Conservation (phyloP, 2,113 vertebrate species). For the Oryzias javanicus region DNA sequence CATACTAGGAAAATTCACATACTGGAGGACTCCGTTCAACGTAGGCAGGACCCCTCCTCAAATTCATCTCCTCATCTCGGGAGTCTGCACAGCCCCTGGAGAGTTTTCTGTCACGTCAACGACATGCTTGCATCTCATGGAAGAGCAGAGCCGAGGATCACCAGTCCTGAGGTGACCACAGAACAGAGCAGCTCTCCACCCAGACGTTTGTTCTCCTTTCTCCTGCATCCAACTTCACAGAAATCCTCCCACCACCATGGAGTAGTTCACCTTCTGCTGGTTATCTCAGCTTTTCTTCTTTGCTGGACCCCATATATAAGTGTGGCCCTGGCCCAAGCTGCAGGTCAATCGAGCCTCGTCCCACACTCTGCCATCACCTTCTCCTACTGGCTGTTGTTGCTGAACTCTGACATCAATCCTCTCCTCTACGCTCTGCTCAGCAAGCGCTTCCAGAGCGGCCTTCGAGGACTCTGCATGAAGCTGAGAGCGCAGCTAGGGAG, state of each 20-base stretch:
- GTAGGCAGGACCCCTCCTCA: slow-evolving; percentile 37
- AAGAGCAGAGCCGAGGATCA: slow-evolving; percentile 18
- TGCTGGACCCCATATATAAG: slow-evolving; percentile 81
- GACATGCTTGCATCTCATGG: slow-evolving; percentile 66
- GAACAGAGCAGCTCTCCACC: slow-evolving; percentile 16
- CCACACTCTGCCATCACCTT: slow-evolving; percentile 73
- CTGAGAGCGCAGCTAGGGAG: slow-evolving; percentile 54
- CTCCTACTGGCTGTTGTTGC: slow-evolving; percentile 78
- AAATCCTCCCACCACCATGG: slow-evolving; percentile 70
- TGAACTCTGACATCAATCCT: slow-evolving; percentile 83
- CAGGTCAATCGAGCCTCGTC: slow-evolving; percentile 60
- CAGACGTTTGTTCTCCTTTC: slow-evolving; percentile 56
- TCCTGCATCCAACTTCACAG: slow-evolving; percentile 41
- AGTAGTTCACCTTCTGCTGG: slow-evolving; percentile 75
- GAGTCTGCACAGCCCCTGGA: slow-evolving; percentile 59
- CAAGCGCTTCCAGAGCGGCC: slow-evolving; percentile 77
- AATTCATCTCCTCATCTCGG: slow-evolving; percentile 23
- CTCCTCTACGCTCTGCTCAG: slow-evolving; percentile 82
- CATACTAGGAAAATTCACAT: slow-evolving; percentile 78
- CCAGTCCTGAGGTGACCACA: slow-evolving; percentile 3
- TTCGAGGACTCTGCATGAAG: slow-evolving; percentile 68
- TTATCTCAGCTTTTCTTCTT: slow-evolving; percentile 78
- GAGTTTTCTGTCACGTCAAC: slow-evolving; percentile 72
- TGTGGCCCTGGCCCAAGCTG: slow-evolving; percentile 75
- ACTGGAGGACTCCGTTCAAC: slow-evolving; percentile 77